A percentile compares a stretch with the other conserved stretches of the same genome.
Conservation (phyloP, 2,888 invertebrate genomes). For the Chromoteleia sp. region DNA sequence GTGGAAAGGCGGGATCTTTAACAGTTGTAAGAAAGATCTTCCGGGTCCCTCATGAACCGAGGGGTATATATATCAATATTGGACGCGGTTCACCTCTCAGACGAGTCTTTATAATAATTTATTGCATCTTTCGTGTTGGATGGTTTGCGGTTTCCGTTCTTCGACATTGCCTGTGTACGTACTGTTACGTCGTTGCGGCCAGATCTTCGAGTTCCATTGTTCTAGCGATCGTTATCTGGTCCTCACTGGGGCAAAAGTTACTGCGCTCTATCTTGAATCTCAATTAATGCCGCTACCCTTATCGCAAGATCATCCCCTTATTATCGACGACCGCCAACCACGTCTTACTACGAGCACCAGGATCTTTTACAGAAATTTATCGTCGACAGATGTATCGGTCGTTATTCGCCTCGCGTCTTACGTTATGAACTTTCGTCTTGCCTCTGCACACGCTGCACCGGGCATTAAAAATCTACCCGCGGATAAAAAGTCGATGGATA, state of each 20-base stretch:
- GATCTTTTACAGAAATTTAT: constrained; percentile 68
- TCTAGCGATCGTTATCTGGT: constrained; percentile 78
- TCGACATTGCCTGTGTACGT: constrained; percentile 55
- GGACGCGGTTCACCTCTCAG: too few relatives aligned
- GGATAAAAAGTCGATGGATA: constrained; percentile 22
- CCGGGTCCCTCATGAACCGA: too few relatives aligned
- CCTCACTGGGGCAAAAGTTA: constrained; percentile 76
- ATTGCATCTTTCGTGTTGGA: constrained; percentile 44
- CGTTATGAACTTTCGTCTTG: constrained; percentile 30
- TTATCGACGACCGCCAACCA: constrained; percentile 77
- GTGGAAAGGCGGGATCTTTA: too few relatives aligned
- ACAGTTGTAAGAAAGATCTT: too few relatives aligned
- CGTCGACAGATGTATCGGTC: constrained; percentile 67
- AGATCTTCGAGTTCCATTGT: constrained; percentile 76
- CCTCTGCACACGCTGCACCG: constrained; percentile 32
- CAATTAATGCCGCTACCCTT: constrained; percentile 81
- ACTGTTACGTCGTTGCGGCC: constrained; percentile 68
- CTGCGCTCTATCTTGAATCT: constrained; percentile 80
- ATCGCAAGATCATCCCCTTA: constrained; percentile 80
- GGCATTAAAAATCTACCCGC: constrained; percentile 34
- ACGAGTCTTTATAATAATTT: constrained; percentile 54
- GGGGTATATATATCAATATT: too few relatives aligned
- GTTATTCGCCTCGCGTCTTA: constrained; percentile 49
- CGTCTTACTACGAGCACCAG: constrained; percentile 63
- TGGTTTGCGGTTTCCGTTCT: constrained; percentile 46